Evolutionary conservation across 2,797 vertebrate genomes (phyloP).

Genomic region (Emys orbicularis): DNA sequence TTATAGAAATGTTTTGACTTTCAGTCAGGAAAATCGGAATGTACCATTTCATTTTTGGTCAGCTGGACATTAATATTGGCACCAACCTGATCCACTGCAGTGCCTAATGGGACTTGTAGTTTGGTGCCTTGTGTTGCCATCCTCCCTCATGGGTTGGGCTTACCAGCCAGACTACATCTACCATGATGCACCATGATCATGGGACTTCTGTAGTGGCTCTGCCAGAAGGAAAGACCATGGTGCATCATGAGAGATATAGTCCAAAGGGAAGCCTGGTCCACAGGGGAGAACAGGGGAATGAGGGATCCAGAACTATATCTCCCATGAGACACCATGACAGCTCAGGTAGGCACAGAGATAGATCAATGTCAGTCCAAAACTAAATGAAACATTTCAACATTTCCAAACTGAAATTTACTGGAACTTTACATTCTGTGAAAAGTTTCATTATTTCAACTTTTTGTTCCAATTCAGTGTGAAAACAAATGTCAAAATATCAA

Average conservation of each 20-base stretch:
- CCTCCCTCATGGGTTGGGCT: not conserved
- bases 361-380: not conserved
- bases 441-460: not conserved
- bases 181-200: not conserved
- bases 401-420: not conserved
- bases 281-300: not conserved
- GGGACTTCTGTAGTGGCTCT: not conserved
- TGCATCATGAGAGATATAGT: not conserved
- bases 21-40: not conserved
- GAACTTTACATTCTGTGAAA: not conserved
- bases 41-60: not conserved
- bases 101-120: not conserved
- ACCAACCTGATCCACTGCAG: accelerated
- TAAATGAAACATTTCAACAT: not conserved
- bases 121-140: not conserved
- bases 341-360: not conserved
- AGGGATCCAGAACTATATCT: not conserved
- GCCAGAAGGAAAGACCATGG: not conserved
- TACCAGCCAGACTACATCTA: not conserved
- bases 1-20: not conserved
- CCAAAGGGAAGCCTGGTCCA: not conserved
- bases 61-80: not conserved
- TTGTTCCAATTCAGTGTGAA: not conserved
- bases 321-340: not conserved
- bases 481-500: not conserved